These are phyloP conservation scores for Phytoseiulus persimilis DNA, from an alignment of 2,888 invertebrate species.

Conservation along the genomic window DNA sequence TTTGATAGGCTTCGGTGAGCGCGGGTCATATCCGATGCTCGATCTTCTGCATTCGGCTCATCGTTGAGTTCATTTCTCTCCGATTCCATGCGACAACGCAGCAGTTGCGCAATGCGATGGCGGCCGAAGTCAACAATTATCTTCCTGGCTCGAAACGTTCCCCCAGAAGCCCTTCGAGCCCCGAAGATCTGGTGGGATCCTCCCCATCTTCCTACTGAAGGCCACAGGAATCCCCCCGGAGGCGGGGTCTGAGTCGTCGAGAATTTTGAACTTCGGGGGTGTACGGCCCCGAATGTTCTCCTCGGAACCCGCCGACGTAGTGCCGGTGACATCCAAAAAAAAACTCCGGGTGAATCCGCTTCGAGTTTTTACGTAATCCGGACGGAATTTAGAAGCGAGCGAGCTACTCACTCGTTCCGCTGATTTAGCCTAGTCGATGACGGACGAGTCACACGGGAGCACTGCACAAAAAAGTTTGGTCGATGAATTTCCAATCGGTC, in stretches of 20 bases:
- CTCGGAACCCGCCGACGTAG: neutral
- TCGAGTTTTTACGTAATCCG: neutral
- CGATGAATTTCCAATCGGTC: neutral
- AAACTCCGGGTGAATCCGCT: neutral
- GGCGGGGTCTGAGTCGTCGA: too few species aligned
- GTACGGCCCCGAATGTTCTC: neutral
- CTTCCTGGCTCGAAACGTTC: neutral
- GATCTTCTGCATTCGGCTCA: too few species aligned
- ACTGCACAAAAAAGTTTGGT: neutral
- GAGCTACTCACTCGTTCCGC: neutral
- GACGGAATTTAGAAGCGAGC: neutral
- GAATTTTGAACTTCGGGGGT: too few species aligned
- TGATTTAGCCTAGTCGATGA: neutral
- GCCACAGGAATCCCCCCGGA: too few species aligned
- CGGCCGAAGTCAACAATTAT: neutral
- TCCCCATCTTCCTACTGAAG: neutral
- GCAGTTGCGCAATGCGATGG: neutral
- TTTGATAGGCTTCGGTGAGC: too few species aligned
- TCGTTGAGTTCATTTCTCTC: neutral
- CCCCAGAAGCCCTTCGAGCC: neutral
- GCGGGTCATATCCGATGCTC: too few species aligned
- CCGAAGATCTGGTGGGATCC: neutral
- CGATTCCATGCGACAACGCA: neutral
- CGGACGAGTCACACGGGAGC: neutral
- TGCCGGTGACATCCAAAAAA: neutral